A percentile compares a stretch with the other conserved stretches of the same genome.
phyloP scores from a whole-genome alignment of 2,797 vertebrate genomes.

The Danio choprae region DNA sequence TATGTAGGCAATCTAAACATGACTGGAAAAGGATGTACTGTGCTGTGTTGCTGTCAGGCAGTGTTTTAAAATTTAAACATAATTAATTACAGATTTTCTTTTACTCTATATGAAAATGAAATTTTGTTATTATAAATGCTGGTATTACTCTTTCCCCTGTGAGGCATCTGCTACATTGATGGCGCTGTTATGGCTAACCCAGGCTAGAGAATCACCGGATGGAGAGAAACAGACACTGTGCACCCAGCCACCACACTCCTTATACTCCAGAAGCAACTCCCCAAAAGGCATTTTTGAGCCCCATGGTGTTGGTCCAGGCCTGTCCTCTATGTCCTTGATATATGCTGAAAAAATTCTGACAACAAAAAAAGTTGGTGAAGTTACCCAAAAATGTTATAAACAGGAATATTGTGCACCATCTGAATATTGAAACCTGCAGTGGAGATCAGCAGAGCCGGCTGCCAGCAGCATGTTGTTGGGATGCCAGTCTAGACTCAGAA shows the following conservation, averaged over 20 bases:
- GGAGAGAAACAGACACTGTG: conserved; percentile 82
- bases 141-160: conserved; percentile 75
- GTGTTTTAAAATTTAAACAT: not conserved
- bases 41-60: conserved; percentile 2
- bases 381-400: not conserved
- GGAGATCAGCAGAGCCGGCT: conserved; percentile 77
- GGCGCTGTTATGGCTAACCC: conserved; percentile 83
- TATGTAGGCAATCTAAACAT: conserved; percentile 9
- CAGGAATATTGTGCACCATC: not conserved
- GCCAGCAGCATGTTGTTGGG: conserved; percentile 85
- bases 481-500: conserved; percentile 82
- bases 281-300: conserved; percentile 86
- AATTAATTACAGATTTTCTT: not conserved
- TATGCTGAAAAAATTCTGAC: conserved; percentile 81
- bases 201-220: conserved; percentile 80
- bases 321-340: conserved; percentile 86
- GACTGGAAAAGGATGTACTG: not conserved
- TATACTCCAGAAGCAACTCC: conserved; percentile 80
- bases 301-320: conserved; percentile 82
- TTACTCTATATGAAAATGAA: not conserved
- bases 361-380: not conserved
- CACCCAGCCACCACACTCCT: conserved; percentile 85
- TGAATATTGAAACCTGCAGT: conserved; percentile 77
- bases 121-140: conserved; percentile 5
- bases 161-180: conserved; percentile 77